Base-by-base conservation (phyloP, 2,797 vertebrate genomes). In the Discoglossus pictus region DNA sequence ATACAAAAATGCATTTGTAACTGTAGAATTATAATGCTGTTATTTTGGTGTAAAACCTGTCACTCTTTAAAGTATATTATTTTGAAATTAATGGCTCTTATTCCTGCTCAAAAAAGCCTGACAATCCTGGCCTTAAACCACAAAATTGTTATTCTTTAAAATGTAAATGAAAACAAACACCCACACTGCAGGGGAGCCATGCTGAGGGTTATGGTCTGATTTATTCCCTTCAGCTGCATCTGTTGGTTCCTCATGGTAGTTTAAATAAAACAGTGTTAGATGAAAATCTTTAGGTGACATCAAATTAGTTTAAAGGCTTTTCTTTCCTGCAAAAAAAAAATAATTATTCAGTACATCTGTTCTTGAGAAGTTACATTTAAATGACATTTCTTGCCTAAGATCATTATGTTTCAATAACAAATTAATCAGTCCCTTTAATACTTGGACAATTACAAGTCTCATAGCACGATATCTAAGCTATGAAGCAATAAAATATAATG, bases 291-390 rank as follows among this genome's bases (percentile, higher is more conserved):
- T 43, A 43, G 13, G 55, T 59, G 39, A 59, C 38, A 59, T 23
- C 23, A 59, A 42, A 56, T 59, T 42, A 27, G 24, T 25, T 43
- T 59, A 15, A 59, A 44, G 24, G 15, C 24, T 25, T 21, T 43
- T 4, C 10, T 59, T 48, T 48, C 46, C 23, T 48, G 46, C 8
- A 48, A 48, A 13, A n/a, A 48, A 17, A 46, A 20, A 16, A n/a
- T n/a, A n/a, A 59, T 25, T 56, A 40, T 44, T 31, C 23, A 43
- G 39, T 27, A 27, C 38, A 59, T 59, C 55, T 59, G 55, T 31
- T 20, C 24, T 7, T 59, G 15, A 10, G n/a, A n/a, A n/a, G 13
- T 27, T 27, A 16, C 39, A 44, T 12, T 24, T 6, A 11, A 48
- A 24, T 12, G 21, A 48, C n/a, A n/a, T 48, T 23, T 24, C n/a